A percentile compares a stretch with the other conserved stretches of the same genome.
phyloP scores from a whole-genome alignment of 2,797 vertebrate genomes.

The Simalia tracyae region DNA sequence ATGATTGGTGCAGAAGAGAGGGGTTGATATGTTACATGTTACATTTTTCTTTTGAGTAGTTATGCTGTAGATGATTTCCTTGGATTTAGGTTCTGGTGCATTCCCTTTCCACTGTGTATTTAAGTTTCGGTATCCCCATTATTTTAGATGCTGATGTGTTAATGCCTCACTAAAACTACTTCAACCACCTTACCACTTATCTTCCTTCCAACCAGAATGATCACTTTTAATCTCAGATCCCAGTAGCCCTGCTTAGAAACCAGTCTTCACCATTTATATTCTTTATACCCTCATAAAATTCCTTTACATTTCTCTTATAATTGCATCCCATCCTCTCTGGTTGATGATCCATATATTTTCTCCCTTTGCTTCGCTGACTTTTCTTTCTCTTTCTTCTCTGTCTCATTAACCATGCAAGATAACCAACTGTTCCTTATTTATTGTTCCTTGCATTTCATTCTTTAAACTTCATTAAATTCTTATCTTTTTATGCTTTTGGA shows the following conservation, averaged over 20 bases:
- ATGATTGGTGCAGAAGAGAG: not conserved
- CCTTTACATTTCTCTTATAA: slow-evolving; percentile 16
- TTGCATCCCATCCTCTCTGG: slow-evolving; percentile 16
- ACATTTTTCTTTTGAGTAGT: not conserved
- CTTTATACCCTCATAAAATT: slow-evolving; percentile 16
- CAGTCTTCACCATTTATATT: slow-evolving; percentile 9
- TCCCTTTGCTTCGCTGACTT: not conserved
- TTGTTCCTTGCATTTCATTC: not conserved
- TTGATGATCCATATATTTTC: slow-evolving; percentile 25
- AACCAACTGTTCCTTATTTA: slow-evolving; percentile 20
- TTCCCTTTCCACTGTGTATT: not conserved
- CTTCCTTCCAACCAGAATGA: not conserved
- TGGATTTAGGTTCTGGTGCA: not conserved
- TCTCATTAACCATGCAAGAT: slow-evolving; percentile 18
- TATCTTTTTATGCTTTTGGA: not conserved
- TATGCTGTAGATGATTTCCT: not conserved
- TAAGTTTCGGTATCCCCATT: not conserved
- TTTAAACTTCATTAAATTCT: not conserved
- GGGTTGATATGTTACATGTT: not conserved
- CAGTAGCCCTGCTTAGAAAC: slow-evolving; percentile 5
- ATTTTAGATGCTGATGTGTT: not conserved
- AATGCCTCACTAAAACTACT: not conserved
- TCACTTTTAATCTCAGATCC: slow-evolving; percentile 6
- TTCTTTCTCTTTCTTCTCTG: slow-evolving; percentile 8
- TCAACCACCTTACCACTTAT: not conserved